These are phyloP conservation scores for Gastrophryne carolinensis DNA, from an alignment of 2,797 vertebrate genomes.

Conservation along the genomic window DNA sequence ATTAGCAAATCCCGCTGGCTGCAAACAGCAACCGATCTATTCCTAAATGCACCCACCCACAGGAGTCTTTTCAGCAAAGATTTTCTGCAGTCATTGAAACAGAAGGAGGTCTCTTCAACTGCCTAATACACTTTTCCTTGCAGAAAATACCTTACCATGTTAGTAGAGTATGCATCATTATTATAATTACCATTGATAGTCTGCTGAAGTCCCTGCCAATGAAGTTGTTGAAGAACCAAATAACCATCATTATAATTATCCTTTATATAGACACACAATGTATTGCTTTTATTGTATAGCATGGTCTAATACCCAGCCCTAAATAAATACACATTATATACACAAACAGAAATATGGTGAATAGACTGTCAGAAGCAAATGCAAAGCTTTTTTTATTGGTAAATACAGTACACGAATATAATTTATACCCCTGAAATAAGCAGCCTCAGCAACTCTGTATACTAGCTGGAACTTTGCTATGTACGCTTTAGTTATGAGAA, in stretches of 20 bases:
- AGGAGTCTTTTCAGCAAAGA: slow-evolving; percentile 40
- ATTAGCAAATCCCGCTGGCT: slow-evolving; percentile 42
- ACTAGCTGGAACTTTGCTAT: too few species aligned
- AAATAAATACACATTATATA: too few species aligned
- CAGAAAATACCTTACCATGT: slow-evolving; percentile 11
- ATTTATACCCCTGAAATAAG: too few species aligned
- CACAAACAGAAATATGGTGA: too few species aligned
- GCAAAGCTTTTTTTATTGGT: too few species aligned
- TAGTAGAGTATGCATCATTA: slow-evolving; percentile 16
- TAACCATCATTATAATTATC: background rate
- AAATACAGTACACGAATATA: too few species aligned
- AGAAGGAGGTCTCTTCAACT: slow-evolving; percentile 39
- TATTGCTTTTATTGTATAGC: background rate
- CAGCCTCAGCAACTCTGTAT: too few species aligned
- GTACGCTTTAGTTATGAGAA: too few species aligned
- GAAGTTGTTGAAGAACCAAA: background rate
- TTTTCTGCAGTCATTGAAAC: slow-evolving; percentile 38
- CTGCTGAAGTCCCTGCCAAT: background rate
- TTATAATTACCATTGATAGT: slow-evolving; percentile 14
- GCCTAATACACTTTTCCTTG: slow-evolving; percentile 14
- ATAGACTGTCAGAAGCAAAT: too few species aligned
- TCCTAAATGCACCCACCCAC: slow-evolving; percentile 35
- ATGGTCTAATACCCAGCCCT: background rate
- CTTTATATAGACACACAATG: background rate
- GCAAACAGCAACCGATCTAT: slow-evolving; percentile 44